Evolutionary conservation across 2,113 vertebrate species (phyloP).

Genomic region (Festucalex cinctus): DNA sequence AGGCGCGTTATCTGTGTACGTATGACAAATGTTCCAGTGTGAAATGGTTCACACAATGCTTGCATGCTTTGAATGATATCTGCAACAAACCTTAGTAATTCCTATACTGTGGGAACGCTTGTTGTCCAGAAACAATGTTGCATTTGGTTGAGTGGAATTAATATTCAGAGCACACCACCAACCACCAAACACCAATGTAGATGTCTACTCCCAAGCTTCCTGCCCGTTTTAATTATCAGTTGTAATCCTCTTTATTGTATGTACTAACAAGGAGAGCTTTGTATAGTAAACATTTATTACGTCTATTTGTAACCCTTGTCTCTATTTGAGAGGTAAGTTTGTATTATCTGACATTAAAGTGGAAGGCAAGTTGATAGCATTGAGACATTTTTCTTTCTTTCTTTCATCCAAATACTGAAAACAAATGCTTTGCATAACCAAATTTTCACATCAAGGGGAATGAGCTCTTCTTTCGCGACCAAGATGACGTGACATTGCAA

Average conservation of each 20-base stretch:
- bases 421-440: neutral
- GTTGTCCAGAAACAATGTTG: constrained; percentile 17
- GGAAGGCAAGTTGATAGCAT: neutral
- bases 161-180: constrained; percentile 17
- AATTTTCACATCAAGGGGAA: no score
- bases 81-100: constrained; percentile 28
- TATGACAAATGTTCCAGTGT: constrained; percentile 22
- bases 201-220: constrained; percentile 20
- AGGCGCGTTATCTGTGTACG: constrained; percentile 5
- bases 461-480: no score
- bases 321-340: neutral
- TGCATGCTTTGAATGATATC: constrained; percentile 26
- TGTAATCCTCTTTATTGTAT: constrained; percentile 37
- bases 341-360: neutral
- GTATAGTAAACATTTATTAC: constrained; percentile 1
- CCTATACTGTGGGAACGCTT: constrained; percentile 1
- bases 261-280: constrained; percentile 13
- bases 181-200: neutral
- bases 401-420: neutral
- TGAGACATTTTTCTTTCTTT: neutral
- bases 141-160: constrained; percentile 7
- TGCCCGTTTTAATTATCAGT: constrained; percentile 22
- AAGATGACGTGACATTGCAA: no score
- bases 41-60: constrained; percentile 11
- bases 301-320: constrained; percentile 14